A percentile compares a stretch with the other conserved stretches of the same genome.
Conservation (phyloP, 2,113 vertebrate genomes). For the Oreochromis spilurus region DNA sequence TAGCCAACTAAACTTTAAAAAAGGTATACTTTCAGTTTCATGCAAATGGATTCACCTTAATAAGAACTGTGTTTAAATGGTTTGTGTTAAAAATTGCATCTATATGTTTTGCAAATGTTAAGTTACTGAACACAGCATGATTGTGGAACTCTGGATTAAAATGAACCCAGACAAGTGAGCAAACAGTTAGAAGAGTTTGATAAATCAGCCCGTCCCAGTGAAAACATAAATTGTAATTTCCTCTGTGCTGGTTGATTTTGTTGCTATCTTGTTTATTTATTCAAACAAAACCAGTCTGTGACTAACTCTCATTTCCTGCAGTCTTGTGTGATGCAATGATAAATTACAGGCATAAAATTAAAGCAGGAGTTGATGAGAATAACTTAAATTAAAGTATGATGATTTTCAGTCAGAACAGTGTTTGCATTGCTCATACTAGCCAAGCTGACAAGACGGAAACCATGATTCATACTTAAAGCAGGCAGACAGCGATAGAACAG, state of each 20-base stretch:
- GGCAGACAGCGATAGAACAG: neutral
- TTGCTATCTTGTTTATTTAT: neutral
- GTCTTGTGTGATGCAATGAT: neutral
- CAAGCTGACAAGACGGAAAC: neutral
- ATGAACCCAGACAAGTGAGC: neutral
- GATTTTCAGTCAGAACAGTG: neutral
- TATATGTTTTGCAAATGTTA: neutral
- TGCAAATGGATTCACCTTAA: neutral
- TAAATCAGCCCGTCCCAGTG: neutral
- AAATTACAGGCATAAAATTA: slow-evolving; percentile 21
- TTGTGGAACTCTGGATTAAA: neutral
- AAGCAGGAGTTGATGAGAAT: slow-evolving; percentile 2
- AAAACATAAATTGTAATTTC: neutral
- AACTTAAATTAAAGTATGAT: neutral
- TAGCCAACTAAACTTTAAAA: neutral
- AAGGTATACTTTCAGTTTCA: neutral
- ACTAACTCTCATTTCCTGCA: slow-evolving; percentile 20
- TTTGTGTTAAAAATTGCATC: neutral
- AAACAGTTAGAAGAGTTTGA: neutral
- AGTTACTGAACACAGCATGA: neutral
- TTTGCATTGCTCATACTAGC: neutral
- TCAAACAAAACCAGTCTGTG: slow-evolving; percentile 15
- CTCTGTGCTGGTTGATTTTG: neutral
- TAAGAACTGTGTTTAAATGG: neutral
- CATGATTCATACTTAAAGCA: neutral